Base-by-base conservation (phyloP, 2,113 vertebrate species). In the Neoarius graeffei region DNA sequence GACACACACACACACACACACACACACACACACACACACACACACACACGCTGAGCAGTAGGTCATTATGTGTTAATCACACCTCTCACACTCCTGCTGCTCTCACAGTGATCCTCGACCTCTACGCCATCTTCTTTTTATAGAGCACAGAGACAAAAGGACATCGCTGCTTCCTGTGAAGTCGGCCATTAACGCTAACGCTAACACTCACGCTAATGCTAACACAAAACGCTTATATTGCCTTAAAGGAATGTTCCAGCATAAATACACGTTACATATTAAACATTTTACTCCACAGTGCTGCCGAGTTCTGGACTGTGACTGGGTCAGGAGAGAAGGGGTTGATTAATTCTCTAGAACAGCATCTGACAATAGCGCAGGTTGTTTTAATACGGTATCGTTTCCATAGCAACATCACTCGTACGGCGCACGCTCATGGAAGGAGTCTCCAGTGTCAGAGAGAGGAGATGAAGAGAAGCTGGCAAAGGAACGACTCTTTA, bases 51-150 rank as follows among this genome's bases (percentile, higher is more conserved):
- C 77, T 81, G 62, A 71, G 85, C 54, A 60, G 54, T 48, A 60
- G 66, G 54, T 86, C 85, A 87, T 90, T 89, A 89, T 89, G 84
- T 89, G 87, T 88, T 91, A 83, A 92, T 86, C 90, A 89, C 62
- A 84, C 42, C 66, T 60, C 74, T 84, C 64, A 84, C 67, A 66
- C 35, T 62, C 20, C 87, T 66, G 83, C 64, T 71, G 27, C 82
- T 83, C 82, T 64, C 82, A 27, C 82, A 48, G 62, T 67, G 82
- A 67, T 83, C 62, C 82, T 83, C 82, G 82, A 83, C 82, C 82
- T 83, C 82, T 50, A 19, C 48, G 48, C 62, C 82, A 52, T 66
- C 59, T 66, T 83, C 62, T 67, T 83, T 87, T 87, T 87, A 71
- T 67, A 77, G 81, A 57, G 85, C 85, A 81, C 81, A 81, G 62